phyloP scores from a whole-genome alignment of 1,140 invertebrate species.

The Rhagoletis zephyria region DNA sequence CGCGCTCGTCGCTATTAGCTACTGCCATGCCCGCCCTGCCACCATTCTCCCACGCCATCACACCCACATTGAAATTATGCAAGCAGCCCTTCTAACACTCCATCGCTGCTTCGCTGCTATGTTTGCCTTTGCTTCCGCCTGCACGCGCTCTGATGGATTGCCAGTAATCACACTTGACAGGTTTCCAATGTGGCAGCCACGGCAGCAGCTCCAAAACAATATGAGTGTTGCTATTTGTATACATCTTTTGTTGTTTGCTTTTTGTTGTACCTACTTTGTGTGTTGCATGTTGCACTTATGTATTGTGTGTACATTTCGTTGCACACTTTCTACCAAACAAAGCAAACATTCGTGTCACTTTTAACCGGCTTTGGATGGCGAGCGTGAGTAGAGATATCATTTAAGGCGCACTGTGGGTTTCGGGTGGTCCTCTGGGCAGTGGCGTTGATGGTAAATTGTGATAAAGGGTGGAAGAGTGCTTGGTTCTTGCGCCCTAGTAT shows the following conservation, averaged over 20 bases:
- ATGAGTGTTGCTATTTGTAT: background rate
- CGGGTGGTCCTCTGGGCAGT: background rate
- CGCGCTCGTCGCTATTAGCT: too few species aligned
- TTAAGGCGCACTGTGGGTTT: background rate
- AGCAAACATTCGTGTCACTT: background rate
- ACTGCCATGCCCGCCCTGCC: too few species aligned
- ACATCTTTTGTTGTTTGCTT: background rate
- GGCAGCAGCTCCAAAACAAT: background rate
- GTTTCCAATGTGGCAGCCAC: constrained; percentile 55
- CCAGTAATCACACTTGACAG: constrained; percentile 57
- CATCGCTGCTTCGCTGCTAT: constrained; percentile 17
- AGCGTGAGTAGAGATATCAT: background rate
- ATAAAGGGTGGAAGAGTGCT: background rate
- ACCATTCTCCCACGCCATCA: background rate
- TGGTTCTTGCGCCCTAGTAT: too few species aligned
- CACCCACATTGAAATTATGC: background rate
- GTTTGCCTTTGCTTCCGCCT: background rate
- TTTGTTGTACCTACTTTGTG: background rate
- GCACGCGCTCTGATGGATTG: constrained; percentile 51
- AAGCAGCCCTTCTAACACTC: background rate
- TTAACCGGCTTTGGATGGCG: background rate
- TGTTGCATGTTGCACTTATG: constrained; percentile 36
- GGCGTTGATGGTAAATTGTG: background rate
- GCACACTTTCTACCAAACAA: constrained; percentile 14
- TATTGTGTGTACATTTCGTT: constrained; percentile 20